Conservation (phyloP, 2,113 vertebrate species). For the Hemiprocne comata region DNA sequence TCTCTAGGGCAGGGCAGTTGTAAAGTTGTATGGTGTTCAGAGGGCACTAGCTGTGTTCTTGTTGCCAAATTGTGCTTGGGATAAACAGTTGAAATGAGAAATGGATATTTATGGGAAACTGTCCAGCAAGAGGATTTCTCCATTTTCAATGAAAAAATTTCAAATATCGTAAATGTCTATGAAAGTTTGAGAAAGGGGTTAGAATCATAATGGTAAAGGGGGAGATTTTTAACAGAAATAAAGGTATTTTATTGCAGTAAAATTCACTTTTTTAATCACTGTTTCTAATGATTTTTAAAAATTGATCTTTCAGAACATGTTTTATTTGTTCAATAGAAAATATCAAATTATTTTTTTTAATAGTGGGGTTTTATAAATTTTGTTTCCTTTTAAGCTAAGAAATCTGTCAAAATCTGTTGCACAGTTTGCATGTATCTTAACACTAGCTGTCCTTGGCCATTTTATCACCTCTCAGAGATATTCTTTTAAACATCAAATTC, state of each 20-base stretch:
- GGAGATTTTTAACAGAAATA: neutral
- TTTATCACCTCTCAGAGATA: neutral
- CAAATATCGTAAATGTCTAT: neutral
- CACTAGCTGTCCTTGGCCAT: neutral
- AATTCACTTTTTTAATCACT: neutral
- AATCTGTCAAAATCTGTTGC: neutral
- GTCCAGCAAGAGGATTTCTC: neutral
- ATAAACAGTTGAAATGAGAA: conserved; percentile 20
- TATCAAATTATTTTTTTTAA: neutral
- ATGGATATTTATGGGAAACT: neutral
- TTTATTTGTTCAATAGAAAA: neutral
- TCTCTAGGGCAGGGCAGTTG: neutral
- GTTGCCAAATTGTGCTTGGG: conserved; percentile 37
- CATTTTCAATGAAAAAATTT: neutral
- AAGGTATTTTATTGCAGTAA: neutral
- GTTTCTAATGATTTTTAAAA: neutral
- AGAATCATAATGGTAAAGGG: neutral
- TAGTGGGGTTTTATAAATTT: neutral
- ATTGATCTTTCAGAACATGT: neutral
- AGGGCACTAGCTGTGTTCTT: neutral
- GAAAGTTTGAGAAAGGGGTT: neutral
- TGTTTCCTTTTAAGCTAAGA: neutral
- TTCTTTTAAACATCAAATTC: neutral
- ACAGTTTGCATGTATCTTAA: neutral
- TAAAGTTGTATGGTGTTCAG: conserved; percentile 5